A percentile compares a stretch with the other conserved stretches of the same genome.
These are phyloP conservation scores for Galleria mellonella DNA, from an alignment of 1,140 invertebrate genomes.

Conservation along the genomic window DNA sequence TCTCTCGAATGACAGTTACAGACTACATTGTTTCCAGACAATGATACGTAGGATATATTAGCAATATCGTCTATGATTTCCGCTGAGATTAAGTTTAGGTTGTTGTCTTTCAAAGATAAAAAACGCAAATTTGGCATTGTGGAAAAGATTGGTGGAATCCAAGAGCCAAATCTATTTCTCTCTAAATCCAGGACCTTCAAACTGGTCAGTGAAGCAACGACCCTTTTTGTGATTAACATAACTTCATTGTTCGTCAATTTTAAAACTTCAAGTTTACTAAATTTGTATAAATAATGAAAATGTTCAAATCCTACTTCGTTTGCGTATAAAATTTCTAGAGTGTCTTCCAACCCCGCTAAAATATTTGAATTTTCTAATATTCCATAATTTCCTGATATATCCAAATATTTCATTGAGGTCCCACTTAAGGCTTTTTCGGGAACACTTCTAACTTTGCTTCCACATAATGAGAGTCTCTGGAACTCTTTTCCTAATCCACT, in stretches of 20 bases:
- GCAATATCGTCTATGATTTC: constrained; percentile 68
- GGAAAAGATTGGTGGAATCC: constrained; percentile 57
- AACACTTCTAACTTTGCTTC: constrained; percentile 52
- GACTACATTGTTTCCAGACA: constrained; percentile 72
- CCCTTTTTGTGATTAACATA: constrained; percentile 19
- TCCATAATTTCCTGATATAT: constrained; percentile 69
- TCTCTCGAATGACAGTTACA: constrained; percentile 72
- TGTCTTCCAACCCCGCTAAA: constrained; percentile 52
- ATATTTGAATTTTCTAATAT: constrained; percentile 18
- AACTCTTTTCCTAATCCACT: constrained; percentile 44
- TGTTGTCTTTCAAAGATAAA: constrained; percentile 68
- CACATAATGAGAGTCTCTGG: constrained; percentile 70
- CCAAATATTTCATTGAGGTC: constrained; percentile 62
- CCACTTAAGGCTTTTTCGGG: constrained; percentile 46
- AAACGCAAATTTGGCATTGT: constrained; percentile 52
- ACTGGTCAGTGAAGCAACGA: constrained; percentile 37
- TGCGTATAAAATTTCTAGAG: constrained; percentile 66
- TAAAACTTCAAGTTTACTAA: constrained; percentile 60
- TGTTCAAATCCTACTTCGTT: constrained; percentile 47
- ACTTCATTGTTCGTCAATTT: constrained; percentile 68
- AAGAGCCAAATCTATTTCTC: constrained; percentile 68
- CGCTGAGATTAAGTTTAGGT: constrained; percentile 69
- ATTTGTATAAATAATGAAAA: constrained; percentile 41
- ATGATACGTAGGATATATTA: constrained; percentile 44
- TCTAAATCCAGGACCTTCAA: constrained; percentile 70